Base-by-base conservation (phyloP, 2,797 vertebrate genomes). In the Schizopygopsis pylzovi region DNA sequence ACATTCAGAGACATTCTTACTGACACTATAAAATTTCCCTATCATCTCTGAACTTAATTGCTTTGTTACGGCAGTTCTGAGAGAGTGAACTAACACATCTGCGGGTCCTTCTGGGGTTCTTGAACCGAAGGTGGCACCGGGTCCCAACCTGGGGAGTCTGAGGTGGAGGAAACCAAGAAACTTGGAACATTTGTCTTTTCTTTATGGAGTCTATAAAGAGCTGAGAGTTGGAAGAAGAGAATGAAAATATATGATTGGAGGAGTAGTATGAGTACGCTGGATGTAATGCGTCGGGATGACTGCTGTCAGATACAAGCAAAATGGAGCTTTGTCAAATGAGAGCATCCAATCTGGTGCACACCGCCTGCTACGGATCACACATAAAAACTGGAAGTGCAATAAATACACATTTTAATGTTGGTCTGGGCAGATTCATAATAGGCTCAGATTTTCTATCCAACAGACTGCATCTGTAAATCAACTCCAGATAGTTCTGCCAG, bases 21-120 rank as follows among this genome's bases (percentile, higher is more conserved):
- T 78, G 79, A 85, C 81, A 83, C 88, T 70, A 81, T 87, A 80
- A 87, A 89, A 84, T 63, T 75, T 39, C 87, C 83, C 81, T 82
- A 82, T 18, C 85, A 88, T 87, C 85, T 89, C 86, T 87, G 87
- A 83, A 78, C 87, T 92, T 93, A 93, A 93, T 93, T 93, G 93
- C 92, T 92, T 94, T 94, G 91, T 93, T 94, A 92, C 90, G 88
- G 75, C 56, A 84, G 90, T 91, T 92, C 92, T 92, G 72, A 93
- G 88, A 52, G 41, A 79, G 25, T 86, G 75, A 81, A 82, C 76
- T 86, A 90, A 88, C 89, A 93, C 93, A 93, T 93, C 92, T 94
- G 94, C 93, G 93, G 91, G 92, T 93, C 92, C 90, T 83, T 88
- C 84, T 83, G 63, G 33, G 52, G 68, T 49, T 28, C 28, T 54